These are phyloP conservation scores for Eueides isabella DNA, from an alignment of 1,140 invertebrate species.

Conservation along the genomic window DNA sequence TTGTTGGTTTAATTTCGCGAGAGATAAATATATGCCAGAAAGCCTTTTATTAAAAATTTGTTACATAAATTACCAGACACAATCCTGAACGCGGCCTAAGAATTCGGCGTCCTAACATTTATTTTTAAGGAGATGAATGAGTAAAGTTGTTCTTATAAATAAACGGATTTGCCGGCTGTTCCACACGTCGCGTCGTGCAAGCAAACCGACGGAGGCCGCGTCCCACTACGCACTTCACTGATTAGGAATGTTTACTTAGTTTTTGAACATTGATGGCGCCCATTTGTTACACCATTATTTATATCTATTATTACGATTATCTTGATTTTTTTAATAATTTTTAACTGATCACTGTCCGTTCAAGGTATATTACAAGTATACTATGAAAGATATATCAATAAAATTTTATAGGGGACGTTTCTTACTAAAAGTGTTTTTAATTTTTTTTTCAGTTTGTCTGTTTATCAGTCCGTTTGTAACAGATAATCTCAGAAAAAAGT, in stretches of 20 bases:
- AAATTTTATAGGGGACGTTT: no score
- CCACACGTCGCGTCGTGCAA: conserved; percentile 15
- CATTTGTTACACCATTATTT: conserved; percentile 17
- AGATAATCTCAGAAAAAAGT: no score
- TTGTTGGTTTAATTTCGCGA: no score
- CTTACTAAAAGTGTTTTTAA: no score
- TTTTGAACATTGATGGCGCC: conserved; percentile 32
- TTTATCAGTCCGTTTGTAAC: no score
- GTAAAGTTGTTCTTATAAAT: conserved; percentile 61
- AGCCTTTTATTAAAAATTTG: no score
- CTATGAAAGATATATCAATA: no score
- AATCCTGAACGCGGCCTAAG: background rate
- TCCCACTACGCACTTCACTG: conserved; percentile 47
- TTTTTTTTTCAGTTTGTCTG: no score
- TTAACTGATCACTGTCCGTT: no score
- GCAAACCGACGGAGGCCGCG: conserved; percentile 41
- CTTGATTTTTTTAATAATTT: conserved; percentile 16
- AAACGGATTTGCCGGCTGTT: conserved; percentile 48
- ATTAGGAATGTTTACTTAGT: conserved; percentile 44
- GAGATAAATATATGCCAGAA: no score
- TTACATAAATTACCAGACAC: background rate
- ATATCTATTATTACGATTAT: background rate
- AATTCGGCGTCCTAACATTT: background rate
- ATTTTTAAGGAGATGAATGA: conserved; percentile 63
- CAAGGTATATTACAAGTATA: no score